A percentile compares a stretch with the other conserved stretches of the same genome.
Evolutionary conservation across 2,888 invertebrate species (phyloP).

Genomic region (Pelosia muscerda): DNA sequence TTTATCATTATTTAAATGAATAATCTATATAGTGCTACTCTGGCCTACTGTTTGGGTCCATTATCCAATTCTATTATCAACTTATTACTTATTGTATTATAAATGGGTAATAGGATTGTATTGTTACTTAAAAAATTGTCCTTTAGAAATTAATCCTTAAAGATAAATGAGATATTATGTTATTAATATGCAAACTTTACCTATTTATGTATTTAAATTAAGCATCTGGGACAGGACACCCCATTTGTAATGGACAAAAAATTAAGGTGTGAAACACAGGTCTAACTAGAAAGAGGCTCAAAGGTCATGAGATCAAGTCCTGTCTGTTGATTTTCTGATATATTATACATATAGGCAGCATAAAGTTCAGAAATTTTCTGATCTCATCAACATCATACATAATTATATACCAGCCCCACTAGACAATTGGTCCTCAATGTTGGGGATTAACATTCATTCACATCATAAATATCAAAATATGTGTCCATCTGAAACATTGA

Average conservation of each 20-base stretch:
- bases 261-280: too few relatives aligned
- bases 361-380: neutral
- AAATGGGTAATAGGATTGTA: neutral
- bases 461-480: too few relatives aligned
- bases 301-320: neutral
- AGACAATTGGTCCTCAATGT: too few relatives aligned
- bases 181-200: neutral
- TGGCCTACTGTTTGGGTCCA: constrained; percentile 14
- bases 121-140: neutral
- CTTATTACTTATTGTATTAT: neutral
- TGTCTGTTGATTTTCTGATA: neutral
- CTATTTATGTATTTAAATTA: neutral
- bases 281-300: neutral
- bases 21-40: constrained; percentile 5
- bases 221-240: neutral
- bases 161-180: neutral
- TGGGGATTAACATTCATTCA: too few relatives aligned
- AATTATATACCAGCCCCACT: too few relatives aligned
- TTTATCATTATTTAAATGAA: neutral
- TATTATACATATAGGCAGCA: too few relatives aligned
- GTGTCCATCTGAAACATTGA: too few relatives aligned
- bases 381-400: too few relatives aligned
- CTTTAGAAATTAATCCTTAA: neutral
- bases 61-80: constrained; percentile 8
- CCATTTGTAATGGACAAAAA: too few relatives aligned